Percentiles rank a stretch among this genome's conserved stretches.
phyloP scores from a whole-genome alignment of 2,888 invertebrate genomes.

The Diarsia dahlii region DNA sequence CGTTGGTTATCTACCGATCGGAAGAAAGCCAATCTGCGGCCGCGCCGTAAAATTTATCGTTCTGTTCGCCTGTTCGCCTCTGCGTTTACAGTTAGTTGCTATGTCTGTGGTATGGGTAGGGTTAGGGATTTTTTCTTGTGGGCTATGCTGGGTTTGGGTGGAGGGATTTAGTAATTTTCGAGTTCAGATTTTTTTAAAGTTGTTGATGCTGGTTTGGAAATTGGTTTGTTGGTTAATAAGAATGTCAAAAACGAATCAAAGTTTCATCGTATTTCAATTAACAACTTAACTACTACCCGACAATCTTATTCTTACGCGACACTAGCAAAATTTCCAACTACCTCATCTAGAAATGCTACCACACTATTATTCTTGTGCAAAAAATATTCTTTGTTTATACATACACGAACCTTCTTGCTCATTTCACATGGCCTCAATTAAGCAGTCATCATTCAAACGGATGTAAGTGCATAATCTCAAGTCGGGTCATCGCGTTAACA shows the following conservation, averaged over 20 bases:
- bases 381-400: conserved; percentile 74
- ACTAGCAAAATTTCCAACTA: background rate
- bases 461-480: conserved; percentile 89
- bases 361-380: conserved; percentile 69
- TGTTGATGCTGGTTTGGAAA: background rate
- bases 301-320: background rate
- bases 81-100: conserved; percentile 79
- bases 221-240: background rate
- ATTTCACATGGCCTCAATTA: conserved; percentile 84
- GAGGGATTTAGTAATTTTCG: background rate
- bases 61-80: conserved; percentile 79
- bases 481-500: conserved; percentile 88
- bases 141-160: conserved; percentile 13
- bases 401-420: conserved; percentile 69
- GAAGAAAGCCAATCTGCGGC: conserved; percentile 84
- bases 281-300: background rate
- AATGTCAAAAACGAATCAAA: background rate
- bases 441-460: conserved; percentile 88
- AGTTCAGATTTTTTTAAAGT: background rate
- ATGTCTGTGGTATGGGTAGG: conserved; percentile 72
- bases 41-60: conserved; percentile 84
- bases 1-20: conserved; percentile 86
- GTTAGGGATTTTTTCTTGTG: conserved; percentile 36
- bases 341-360: conserved; percentile 29
- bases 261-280: background rate